These are phyloP conservation scores for Rhynchotus rufescens DNA, from an alignment of 2,797 vertebrate genomes.

Conservation along the genomic window DNA sequence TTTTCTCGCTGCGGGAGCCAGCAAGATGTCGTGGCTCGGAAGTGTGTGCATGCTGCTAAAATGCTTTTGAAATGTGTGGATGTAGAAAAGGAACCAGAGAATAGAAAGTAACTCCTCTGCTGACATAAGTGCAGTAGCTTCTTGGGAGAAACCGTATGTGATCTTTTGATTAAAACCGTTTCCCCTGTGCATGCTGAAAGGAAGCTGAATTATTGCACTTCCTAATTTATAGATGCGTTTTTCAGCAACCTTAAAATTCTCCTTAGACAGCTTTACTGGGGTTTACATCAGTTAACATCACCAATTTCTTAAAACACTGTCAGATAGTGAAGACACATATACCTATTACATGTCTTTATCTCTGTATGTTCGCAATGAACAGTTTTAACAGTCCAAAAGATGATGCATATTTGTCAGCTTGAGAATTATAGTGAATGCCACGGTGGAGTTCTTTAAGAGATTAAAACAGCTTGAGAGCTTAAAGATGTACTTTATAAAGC, in stretches of 20 bases:
- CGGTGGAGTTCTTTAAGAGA: background rate
- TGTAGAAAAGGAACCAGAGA: background rate
- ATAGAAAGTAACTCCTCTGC: background rate
- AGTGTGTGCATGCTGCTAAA: background rate
- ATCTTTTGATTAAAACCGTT: background rate
- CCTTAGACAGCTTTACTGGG: background rate
- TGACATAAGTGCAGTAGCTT: background rate
- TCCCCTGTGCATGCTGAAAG: background rate
- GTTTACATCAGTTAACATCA: background rate
- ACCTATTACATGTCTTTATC: background rate
- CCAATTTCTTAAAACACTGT: background rate
- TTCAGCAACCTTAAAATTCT: background rate
- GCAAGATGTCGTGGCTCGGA: background rate
- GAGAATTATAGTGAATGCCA: background rate
- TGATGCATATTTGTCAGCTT: background rate
- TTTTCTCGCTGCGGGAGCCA: background rate
- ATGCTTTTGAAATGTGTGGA: background rate
- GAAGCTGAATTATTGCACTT: background rate
- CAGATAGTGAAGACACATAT: background rate
- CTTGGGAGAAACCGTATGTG: background rate
- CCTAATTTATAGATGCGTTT: background rate
- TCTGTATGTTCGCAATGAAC: background rate
- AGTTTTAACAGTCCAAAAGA: background rate
- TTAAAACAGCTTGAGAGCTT: background rate
- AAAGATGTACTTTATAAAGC: background rate